Percentiles rank a stretch among this genome's conserved stretches.
phyloP scores from a whole-genome alignment of 1,140 invertebrate genomes.

The Hestina assimilis region DNA sequence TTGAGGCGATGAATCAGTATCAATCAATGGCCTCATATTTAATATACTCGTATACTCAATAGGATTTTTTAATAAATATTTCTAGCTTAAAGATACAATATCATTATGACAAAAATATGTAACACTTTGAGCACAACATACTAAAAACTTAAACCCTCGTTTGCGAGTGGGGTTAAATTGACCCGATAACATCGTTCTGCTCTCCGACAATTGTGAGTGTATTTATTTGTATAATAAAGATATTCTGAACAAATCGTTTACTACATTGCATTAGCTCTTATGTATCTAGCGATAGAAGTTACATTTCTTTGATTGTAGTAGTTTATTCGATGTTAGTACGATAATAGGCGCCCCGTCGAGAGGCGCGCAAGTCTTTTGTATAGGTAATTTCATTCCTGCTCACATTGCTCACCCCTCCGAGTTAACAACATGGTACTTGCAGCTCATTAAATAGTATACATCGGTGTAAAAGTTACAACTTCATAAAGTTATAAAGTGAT shows the following conservation, averaged over 20 bases:
- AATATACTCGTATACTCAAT: too few species aligned
- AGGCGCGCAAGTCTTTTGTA: constrained; percentile 50
- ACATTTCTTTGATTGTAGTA: neutral
- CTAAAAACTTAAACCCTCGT: constrained; percentile 24
- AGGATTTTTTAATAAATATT: too few species aligned
- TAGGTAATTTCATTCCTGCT: constrained; percentile 52
- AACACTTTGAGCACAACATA: neutral
- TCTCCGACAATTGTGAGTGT: constrained; percentile 45
- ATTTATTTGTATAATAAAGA: constrained; percentile 50
- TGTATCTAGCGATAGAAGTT: neutral
- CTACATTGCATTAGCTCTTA: neutral
- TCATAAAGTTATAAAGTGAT: constrained; percentile 1
- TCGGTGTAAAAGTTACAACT: constrained; percentile 9
- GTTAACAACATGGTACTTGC: constrained; percentile 34
- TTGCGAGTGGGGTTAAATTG: constrained; percentile 28
- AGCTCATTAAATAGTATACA: constrained; percentile 45
- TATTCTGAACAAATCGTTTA: constrained; percentile 6
- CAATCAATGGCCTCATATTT: too few species aligned
- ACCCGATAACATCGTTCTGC: constrained; percentile 42
- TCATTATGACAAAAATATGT: neutral
- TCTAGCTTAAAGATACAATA: neutral
- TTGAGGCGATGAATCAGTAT: too few species aligned
- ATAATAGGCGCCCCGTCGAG: constrained; percentile 58
- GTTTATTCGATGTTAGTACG: constrained; percentile 6
- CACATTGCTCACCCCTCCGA: constrained; percentile 44